phyloP scores from a whole-genome alignment of 2,113 vertebrate genomes.

The Datnioides undecimradiatus region DNA sequence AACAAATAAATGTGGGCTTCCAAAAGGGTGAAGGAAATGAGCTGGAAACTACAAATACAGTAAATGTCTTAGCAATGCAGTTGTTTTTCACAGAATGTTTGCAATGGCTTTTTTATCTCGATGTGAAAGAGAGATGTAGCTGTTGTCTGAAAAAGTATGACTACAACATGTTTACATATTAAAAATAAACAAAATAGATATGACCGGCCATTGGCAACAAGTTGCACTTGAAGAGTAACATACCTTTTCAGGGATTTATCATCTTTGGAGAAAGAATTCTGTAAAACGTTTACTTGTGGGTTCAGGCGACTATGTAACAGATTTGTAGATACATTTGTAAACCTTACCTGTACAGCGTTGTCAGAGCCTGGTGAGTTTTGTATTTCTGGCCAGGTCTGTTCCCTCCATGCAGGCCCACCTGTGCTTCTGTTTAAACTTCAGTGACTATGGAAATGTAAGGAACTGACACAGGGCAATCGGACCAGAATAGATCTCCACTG shows the following conservation, averaged over 20 bases:
- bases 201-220: too few relatives aligned
- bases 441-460: slow-evolving; percentile 55
- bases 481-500: slow-evolving; percentile 70
- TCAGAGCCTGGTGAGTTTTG: neutral
- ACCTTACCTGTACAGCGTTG: too few relatives aligned
- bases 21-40: too few relatives aligned
- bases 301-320: neutral
- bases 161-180: neutral
- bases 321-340: too few relatives aligned
- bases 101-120: neutral
- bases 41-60: neutral
- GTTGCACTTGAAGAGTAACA: neutral
- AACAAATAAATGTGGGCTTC: too few relatives aligned
- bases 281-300: neutral
- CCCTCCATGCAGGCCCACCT: slow-evolving; percentile 21
- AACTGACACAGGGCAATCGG: slow-evolving; percentile 41
- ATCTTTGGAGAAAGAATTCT: neutral
- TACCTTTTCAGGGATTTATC: neutral
- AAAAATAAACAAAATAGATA: too few relatives aligned
- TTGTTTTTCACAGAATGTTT: neutral
- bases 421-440: slow-evolving; percentile 47
- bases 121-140: neutral
- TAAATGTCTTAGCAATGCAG: neutral
- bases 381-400: neutral
- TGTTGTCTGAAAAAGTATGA: neutral